These are phyloP conservation scores for Petroica traversi DNA, from an alignment of 2,113 vertebrate species.

Conservation along the genomic window DNA sequence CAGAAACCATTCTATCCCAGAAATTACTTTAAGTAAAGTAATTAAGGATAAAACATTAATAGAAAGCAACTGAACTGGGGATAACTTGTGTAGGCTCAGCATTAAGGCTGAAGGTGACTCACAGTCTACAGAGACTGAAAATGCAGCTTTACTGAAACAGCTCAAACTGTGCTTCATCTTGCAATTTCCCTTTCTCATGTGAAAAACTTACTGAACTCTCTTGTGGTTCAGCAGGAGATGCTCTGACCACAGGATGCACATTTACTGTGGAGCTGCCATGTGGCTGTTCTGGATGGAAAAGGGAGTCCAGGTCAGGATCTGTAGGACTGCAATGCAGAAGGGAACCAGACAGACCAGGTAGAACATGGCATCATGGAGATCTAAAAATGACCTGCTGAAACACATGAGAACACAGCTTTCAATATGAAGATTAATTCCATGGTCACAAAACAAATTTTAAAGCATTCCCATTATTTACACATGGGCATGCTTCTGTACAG, in stretches of 20 bases:
- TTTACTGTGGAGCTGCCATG: neutral
- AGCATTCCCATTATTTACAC: neutral
- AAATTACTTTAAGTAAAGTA: neutral
- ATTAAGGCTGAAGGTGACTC: neutral
- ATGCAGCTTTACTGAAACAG: neutral
- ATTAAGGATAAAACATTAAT: neutral
- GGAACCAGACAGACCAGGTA: constrained; percentile 85
- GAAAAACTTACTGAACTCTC: neutral
- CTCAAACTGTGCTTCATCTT: neutral
- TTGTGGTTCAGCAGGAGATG: constrained; percentile 35
- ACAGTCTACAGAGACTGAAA: neutral
- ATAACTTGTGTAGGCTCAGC: neutral
- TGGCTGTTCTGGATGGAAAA: constrained; percentile 88
- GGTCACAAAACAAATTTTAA: neutral
- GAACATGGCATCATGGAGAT: constrained; percentile 84
- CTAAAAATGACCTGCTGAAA: constrained; percentile 69
- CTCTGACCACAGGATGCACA: neutral
- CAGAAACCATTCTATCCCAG: neutral
- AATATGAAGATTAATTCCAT: neutral
- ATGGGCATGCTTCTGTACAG: neutral
- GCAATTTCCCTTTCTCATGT: neutral
- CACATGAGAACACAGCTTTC: neutral
- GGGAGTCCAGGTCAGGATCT: constrained; percentile 83
- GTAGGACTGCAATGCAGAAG: constrained; percentile 73
- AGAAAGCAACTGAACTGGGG: neutral